These are phyloP conservation scores for Halesus radiatus DNA, from an alignment of 1,140 invertebrate species.

Conservation along the genomic window DNA sequence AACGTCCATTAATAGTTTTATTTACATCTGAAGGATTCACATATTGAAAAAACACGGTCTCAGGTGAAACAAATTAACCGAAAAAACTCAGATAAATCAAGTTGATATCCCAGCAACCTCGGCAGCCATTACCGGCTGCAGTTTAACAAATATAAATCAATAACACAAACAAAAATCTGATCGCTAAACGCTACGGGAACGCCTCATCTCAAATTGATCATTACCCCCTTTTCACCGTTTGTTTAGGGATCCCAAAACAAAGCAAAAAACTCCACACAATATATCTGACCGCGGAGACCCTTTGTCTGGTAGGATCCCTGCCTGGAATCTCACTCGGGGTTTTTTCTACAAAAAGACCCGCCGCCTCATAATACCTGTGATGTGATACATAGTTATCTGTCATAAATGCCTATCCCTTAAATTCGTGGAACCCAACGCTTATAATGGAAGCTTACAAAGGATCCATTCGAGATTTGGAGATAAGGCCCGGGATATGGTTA, in stretches of 20 bases:
- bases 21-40: too few species aligned
- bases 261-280: slow-evolving; percentile 30
- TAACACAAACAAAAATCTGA: slow-evolving; percentile 36
- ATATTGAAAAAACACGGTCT: background rate
- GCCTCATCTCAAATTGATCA: slow-evolving; percentile 41
- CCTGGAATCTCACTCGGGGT: slow-evolving; percentile 16
- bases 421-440: slow-evolving; percentile 39
- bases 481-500: slow-evolving; percentile 13
- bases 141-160: slow-evolving; percentile 29
- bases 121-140: slow-evolving; percentile 26
- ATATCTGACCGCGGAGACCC: slow-evolving; percentile 21
- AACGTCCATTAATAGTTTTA: too few species aligned
- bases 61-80: background rate
- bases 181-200: slow-evolving; percentile 31
- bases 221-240: slow-evolving; percentile 44
- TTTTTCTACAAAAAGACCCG: slow-evolving; percentile 22
- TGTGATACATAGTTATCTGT: slow-evolving; percentile 56
- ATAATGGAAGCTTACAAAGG: slow-evolving; percentile 20
- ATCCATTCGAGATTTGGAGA: background rate
- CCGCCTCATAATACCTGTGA: slow-evolving; percentile 41
- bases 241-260: slow-evolving; percentile 46
- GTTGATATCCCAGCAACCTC: background rate
- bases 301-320: slow-evolving; percentile 40
- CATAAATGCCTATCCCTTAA: slow-evolving; percentile 52
- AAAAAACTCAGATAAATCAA: slow-evolving; percentile 8